Conservation (phyloP, 2,888 invertebrate genomes). For the Agriopis leucophaearia region DNA sequence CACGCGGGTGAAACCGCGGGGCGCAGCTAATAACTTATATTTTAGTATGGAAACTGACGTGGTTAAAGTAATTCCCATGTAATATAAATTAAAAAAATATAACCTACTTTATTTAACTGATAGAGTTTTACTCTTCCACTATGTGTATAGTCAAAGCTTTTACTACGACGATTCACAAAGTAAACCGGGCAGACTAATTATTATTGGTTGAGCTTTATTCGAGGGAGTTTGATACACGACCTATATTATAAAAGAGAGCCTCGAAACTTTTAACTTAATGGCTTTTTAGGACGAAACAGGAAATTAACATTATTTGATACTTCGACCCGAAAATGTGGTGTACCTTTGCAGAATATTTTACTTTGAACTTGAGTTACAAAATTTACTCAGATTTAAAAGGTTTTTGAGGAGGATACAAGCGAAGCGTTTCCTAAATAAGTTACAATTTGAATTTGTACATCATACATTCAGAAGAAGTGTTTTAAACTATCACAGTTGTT, state of each 20-base stretch:
- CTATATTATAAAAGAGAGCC: slow-evolving; percentile 27
- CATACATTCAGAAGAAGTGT: too few relatives aligned
- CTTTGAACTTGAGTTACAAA: slow-evolving; percentile 12
- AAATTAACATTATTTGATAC: slow-evolving; percentile 27
- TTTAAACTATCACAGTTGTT: too few relatives aligned
- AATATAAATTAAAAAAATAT: too few relatives aligned
- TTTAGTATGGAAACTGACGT: too few relatives aligned
- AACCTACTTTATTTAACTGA: too few relatives aligned
- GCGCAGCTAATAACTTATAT: too few relatives aligned
- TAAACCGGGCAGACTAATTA: slow-evolving; percentile 2
- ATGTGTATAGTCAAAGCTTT: too few relatives aligned
- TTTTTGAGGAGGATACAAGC: not conserved
- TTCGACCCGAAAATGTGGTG: slow-evolving; percentile 14
- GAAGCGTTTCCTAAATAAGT: not conserved
- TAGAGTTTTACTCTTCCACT: too few relatives aligned
- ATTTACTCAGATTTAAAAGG: slow-evolving; percentile 9
- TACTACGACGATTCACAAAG: not conserved
- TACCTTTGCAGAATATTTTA: slow-evolving; percentile 10
- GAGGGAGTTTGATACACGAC: slow-evolving; percentile 17
- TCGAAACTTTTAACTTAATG: slow-evolving; percentile 30
- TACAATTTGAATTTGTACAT: not conserved
- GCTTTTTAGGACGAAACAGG: slow-evolving; percentile 23
- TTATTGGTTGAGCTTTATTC: slow-evolving; percentile 5
- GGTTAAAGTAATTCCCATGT: too few relatives aligned
- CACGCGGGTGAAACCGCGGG: too few relatives aligned